Evolutionary conservation across 2,888 invertebrate species (phyloP).

Genomic region (Lithophane semibrunnea): DNA sequence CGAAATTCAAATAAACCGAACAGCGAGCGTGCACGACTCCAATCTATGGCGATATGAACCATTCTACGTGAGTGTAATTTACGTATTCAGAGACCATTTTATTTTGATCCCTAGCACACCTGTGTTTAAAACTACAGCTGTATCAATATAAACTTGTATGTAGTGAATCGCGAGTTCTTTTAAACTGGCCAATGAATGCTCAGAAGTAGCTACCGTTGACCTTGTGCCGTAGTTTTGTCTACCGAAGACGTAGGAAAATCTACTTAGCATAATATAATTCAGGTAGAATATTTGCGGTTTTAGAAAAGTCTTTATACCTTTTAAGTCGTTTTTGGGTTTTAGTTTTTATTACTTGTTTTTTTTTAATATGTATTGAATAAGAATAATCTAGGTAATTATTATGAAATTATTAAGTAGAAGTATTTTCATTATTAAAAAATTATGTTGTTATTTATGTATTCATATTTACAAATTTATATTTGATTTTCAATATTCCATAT

Average conservation of each 20-base stretch:
- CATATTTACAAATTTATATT: too few relatives aligned
- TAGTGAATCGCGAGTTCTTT: constrained; percentile 56
- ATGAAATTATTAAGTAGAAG: too few relatives aligned
- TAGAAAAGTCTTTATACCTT: too few relatives aligned
- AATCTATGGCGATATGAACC: constrained; percentile 81
- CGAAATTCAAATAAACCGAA: constrained; percentile 67
- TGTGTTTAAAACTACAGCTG: constrained; percentile 56
- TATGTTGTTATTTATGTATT: too few relatives aligned
- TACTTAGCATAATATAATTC: constrained; percentile 30
- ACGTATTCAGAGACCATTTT: constrained; percentile 76
- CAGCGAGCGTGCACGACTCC: constrained; percentile 79
- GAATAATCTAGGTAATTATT: too few relatives aligned
- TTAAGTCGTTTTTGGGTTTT: too few relatives aligned
- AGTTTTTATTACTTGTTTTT: too few relatives aligned
- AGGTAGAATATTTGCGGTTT: constrained; percentile 20
- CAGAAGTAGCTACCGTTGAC: constrained; percentile 63
- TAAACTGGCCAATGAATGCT: constrained; percentile 57
- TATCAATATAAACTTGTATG: constrained; percentile 60
- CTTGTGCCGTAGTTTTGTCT: constrained; percentile 63
- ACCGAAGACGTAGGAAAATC: constrained; percentile 59
- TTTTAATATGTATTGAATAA: too few relatives aligned
- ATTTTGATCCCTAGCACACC: constrained; percentile 69
- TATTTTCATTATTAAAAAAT: too few relatives aligned
- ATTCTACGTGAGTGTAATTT: constrained; percentile 79
- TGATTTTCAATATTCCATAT: too few relatives aligned